Percentiles rank a stretch among this genome's conserved stretches.
Conservation (phyloP, 2,888 invertebrate genomes). For the Apotomis capreana region DNA sequence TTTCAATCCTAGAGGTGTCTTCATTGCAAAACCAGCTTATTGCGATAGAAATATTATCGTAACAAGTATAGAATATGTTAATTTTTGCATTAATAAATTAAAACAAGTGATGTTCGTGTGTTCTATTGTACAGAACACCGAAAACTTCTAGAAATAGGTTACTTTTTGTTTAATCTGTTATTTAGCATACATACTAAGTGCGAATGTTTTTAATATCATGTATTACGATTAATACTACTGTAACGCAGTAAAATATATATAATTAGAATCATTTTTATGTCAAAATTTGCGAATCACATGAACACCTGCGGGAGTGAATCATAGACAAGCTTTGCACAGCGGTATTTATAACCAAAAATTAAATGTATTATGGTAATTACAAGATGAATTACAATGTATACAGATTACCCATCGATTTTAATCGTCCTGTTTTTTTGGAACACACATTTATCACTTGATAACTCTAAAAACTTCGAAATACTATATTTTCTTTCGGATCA, state of each 20-base stretch:
- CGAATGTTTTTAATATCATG: slow-evolving; percentile 1
- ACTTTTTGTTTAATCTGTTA: neutral
- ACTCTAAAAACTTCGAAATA: slow-evolving; percentile 40
- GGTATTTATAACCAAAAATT: slow-evolving; percentile 21
- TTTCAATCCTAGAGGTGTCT: too few relatives aligned
- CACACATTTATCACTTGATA: slow-evolving; percentile 14
- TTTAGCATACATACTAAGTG: neutral
- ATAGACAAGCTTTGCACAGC: slow-evolving; percentile 52
- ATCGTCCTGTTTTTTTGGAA: neutral
- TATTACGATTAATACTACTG: slow-evolving; percentile 13
- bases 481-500: slow-evolving; percentile 43
- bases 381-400: neutral
- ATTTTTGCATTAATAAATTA: too few relatives aligned
- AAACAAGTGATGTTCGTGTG: too few relatives aligned
- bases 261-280: slow-evolving; percentile 44
- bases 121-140: too few relatives aligned
- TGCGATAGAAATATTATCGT: too few relatives aligned
- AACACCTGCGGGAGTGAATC: slow-evolving; percentile 57
- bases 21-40: too few relatives aligned
- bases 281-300: slow-evolving; percentile 56
- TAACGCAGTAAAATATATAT: neutral
- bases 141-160: neutral
- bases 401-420: neutral
- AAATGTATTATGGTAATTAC: neutral
- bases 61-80: too few relatives aligned